A percentile compares a stretch with the other conserved stretches of the same genome.
phyloP scores from a whole-genome alignment of 2,113 vertebrate species.

The Orientallactaga bullata region DNA sequence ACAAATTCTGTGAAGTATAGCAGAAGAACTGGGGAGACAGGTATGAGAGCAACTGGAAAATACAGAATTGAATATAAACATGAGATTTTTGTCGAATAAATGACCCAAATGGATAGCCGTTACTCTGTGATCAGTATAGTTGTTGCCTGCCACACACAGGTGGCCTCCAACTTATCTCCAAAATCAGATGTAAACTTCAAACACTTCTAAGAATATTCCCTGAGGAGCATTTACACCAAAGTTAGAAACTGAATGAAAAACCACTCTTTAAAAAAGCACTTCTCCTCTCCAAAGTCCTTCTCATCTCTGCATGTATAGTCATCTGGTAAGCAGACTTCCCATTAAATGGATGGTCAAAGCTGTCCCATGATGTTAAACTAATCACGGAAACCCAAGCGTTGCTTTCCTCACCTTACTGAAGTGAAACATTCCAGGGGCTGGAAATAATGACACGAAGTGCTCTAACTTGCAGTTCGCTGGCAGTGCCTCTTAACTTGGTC shows the following conservation, averaged over 20 bases:
- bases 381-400: neutral
- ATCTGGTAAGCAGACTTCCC: conserved; percentile 75
- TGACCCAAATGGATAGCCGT: neutral
- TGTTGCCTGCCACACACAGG: neutral
- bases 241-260: conserved; percentile 57
- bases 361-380: neutral
- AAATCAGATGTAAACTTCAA: conserved; percentile 67
- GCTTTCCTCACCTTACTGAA: conserved; percentile 52
- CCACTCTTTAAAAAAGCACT: conserved; percentile 16
- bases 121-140: neutral
- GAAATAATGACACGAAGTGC: conserved; percentile 24
- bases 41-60: neutral
- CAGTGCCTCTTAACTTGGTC: neutral
- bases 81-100: neutral
- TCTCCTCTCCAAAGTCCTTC: neutral
- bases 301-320: conserved; percentile 41
- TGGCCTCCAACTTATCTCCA: neutral
- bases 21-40: neutral
- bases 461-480: neutral
- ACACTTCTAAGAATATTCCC: conserved; percentile 61
- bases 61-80: neutral
- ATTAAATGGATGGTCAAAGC: neutral
- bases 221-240: neutral
- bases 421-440: conserved; percentile 4
- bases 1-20: neutral